A percentile compares a stretch with the other conserved stretches of the same genome.
Evolutionary conservation across 2,888 invertebrate genomes (phyloP).

Genomic region (Cephalotes varians): DNA sequence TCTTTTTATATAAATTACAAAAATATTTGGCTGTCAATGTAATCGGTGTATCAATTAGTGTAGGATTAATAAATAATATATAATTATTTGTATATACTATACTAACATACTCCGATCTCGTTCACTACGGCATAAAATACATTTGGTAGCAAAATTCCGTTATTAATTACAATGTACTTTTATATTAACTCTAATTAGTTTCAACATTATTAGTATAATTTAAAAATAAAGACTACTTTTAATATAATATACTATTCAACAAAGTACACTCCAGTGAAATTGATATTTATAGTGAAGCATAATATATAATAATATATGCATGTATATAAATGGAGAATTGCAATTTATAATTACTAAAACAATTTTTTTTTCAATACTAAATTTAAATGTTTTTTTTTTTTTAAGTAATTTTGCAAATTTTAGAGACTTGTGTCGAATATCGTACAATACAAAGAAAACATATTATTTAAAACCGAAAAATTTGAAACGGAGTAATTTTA

Average conservation of each 20-base stretch:
- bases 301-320: slow-evolving; percentile 17
- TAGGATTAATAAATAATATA: slow-evolving; percentile 45
- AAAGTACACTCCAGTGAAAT: slow-evolving; percentile 3
- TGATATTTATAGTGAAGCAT: slow-evolving; percentile 16
- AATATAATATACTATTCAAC: slow-evolving; percentile 2
- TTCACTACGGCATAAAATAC: neutral
- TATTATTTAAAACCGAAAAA: slow-evolving; percentile 10
- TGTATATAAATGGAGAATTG: slow-evolving; percentile 10
- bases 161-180: slow-evolving; percentile 9
- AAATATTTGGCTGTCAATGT: slow-evolving; percentile 14
- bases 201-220: slow-evolving; percentile 2
- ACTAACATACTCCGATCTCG: slow-evolving; percentile 39
- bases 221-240: slow-evolving; percentile 5
- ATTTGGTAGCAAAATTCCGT: neutral
- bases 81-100: slow-evolving; percentile 31
- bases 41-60: slow-evolving; percentile 16
- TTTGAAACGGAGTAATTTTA: slow-evolving; percentile 1
- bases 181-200: neutral
- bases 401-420: slow-evolving; percentile 8
- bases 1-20: slow-evolving; percentile 8
- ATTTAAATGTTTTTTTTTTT: neutral
- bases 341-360: slow-evolving; percentile 4
- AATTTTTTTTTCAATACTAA: neutral
- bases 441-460: neutral
- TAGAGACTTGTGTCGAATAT: neutral